Evolutionary conservation across 2,888 invertebrate genomes (phyloP).

Genomic region (Lamproptera curius): DNA sequence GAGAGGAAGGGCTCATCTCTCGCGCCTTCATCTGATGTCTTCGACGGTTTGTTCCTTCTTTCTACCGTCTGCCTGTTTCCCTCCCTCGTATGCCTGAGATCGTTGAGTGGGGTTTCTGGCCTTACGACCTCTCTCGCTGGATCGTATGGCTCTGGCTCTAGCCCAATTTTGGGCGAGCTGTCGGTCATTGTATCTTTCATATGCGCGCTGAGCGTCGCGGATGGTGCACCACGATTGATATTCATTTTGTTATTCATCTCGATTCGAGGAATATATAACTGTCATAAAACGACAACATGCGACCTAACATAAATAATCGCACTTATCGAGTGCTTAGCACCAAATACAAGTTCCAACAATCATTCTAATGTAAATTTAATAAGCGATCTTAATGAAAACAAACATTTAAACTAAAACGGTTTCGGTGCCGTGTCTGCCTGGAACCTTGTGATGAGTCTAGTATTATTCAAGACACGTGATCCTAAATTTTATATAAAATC

Average conservation of each 20-base stretch:
- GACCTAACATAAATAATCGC: too few relatives aligned
- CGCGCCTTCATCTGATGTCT: slow-evolving; percentile 25
- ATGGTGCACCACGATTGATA: slow-evolving; percentile 5
- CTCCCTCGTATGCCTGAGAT: too few relatives aligned
- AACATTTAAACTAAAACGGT: too few relatives aligned
- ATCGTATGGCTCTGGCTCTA: slow-evolving; percentile 18
- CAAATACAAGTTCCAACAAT: background rate
- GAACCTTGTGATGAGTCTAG: background rate
- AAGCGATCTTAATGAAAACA: too few relatives aligned
- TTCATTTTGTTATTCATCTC: background rate
- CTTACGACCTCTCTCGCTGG: slow-evolving; percentile 6
- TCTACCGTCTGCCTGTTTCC: too few relatives aligned
- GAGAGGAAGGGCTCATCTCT: too few relatives aligned
- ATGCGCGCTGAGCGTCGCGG: slow-evolving; percentile 17
- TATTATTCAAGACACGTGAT: background rate
- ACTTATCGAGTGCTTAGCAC: background rate
- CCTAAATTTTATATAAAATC: background rate
- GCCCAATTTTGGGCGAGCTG: slow-evolving; percentile 16
- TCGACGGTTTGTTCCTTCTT: slow-evolving; percentile 23
- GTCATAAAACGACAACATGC: too few relatives aligned
- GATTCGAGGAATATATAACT: background rate
- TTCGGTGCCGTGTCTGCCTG: too few relatives aligned
- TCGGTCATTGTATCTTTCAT: slow-evolving; percentile 4
- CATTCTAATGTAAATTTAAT: too few relatives aligned
- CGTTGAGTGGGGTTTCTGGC: background rate